Conservation (phyloP, 2,888 invertebrate genomes). For the Eristalis intricaria region DNA sequence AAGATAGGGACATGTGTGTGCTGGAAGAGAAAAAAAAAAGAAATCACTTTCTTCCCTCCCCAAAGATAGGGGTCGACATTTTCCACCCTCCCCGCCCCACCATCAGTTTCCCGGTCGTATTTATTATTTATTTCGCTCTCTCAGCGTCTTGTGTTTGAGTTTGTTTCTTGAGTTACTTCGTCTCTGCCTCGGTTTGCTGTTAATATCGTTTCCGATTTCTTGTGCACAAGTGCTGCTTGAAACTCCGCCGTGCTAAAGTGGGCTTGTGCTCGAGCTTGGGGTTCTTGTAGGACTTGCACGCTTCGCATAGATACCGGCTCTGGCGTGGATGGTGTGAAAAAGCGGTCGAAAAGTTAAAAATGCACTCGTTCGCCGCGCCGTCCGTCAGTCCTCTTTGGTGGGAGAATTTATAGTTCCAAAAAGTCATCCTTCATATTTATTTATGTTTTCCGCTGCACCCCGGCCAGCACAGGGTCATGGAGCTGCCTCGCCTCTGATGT, state of each 20-base stretch:
- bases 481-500: background rate
- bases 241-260: background rate
- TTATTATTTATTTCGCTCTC: constrained; percentile 56
- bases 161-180: background rate
- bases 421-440: constrained; percentile 64
- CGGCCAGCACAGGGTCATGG: constrained; percentile 15
- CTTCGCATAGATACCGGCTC: background rate
- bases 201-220: constrained; percentile 63
- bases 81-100: background rate
- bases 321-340: constrained; percentile 24
- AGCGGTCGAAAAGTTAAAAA: constrained; percentile 58
- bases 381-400: background rate
- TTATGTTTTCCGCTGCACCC: constrained; percentile 45
- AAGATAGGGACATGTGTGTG: constrained; percentile 11
- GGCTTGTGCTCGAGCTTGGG: background rate
- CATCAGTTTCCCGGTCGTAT: constrained; percentile 21
- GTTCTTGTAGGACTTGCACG: background rate
- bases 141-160: constrained; percentile 52
- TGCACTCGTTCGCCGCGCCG: constrained; percentile 36
- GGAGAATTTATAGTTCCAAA: constrained; percentile 58
- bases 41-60: background rate
- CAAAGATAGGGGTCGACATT: background rate
- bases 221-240: constrained; percentile 38
- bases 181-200: constrained; percentile 41
- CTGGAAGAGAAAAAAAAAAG: background rate